Percentiles rank a stretch among this genome's conserved stretches.
Evolutionary conservation across 2,797 vertebrate genomes (phyloP).

Genomic region (Hapalemur alaotrensis): DNA sequence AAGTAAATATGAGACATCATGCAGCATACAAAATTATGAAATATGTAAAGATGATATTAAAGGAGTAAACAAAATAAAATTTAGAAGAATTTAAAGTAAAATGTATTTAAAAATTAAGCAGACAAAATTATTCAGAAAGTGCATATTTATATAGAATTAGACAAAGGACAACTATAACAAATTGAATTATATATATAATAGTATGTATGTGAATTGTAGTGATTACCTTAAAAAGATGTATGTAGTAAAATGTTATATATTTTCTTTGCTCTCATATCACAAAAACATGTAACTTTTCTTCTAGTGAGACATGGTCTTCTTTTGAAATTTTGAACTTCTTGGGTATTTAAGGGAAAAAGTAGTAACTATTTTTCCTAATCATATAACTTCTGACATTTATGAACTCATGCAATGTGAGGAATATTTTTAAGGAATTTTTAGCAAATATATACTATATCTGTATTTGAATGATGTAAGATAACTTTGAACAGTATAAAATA

Average conservation of each 20-base stretch:
- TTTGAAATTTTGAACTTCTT: constrained; percentile 40
- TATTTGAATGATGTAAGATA: not conserved
- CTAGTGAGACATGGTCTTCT: constrained; percentile 33
- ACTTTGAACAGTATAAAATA: not conserved
- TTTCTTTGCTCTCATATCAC: constrained; percentile 64
- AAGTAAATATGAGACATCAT: not conserved
- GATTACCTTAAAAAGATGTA: constrained; percentile 78
- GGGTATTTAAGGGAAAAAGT: not conserved
- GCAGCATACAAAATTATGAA: constrained; percentile 53
- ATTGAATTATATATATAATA: constrained; percentile 61
- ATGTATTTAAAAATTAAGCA: constrained; percentile 71
- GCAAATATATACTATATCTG: not conserved
- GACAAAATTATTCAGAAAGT: constrained; percentile 53
- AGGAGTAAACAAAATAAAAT: constrained; percentile 65
- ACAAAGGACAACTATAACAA: constrained; percentile 11
- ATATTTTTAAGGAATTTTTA: not conserved
- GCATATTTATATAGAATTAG: constrained; percentile 69
- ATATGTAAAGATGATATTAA: constrained; percentile 48
- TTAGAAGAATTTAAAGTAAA: not conserved
- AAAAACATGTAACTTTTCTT: constrained; percentile 20
- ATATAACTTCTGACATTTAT: not conserved
- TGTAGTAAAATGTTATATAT: constrained; percentile 67
- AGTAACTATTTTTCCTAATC: not conserved
- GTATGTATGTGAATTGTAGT: constrained; percentile 70
- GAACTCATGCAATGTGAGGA: not conserved